Conservation (phyloP, 2,797 vertebrate genomes). For the Remorina albescens region DNA sequence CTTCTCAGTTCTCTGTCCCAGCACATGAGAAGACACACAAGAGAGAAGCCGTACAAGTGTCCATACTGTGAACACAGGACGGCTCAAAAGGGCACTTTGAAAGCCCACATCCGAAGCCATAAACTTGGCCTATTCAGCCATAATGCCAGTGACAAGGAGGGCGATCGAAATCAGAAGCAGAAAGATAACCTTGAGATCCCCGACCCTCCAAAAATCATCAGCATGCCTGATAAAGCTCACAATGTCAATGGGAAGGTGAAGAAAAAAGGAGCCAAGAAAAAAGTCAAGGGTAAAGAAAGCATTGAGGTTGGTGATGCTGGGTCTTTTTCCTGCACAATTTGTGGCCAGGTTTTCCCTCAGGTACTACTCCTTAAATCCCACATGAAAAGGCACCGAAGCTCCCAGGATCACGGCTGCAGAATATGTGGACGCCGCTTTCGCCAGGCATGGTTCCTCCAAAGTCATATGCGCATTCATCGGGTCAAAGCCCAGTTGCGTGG, state of each 20-base stretch:
- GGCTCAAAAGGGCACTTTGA: constrained; percentile 96
- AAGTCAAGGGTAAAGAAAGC: constrained; percentile 63
- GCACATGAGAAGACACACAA: constrained; percentile 98
- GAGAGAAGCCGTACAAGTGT: constrained; percentile 98
- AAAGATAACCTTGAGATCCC: constrained; percentile 81
- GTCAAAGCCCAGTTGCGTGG: constrained; percentile 87
- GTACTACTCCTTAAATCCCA: constrained; percentile 95
- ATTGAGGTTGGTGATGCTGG: constrained; percentile 67
- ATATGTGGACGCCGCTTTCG: constrained; percentile 97
- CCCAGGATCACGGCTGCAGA: constrained; percentile 95
- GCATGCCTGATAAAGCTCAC: constrained; percentile 86
- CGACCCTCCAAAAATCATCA: constrained; percentile 85
- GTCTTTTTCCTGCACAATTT: constrained; percentile 91
- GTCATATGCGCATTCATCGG: constrained; percentile 97
- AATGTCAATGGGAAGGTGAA: constrained; percentile 89
- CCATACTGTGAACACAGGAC: constrained; percentile 96
- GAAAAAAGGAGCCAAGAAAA: constrained; percentile 89
- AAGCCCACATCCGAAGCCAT: constrained; percentile 96
- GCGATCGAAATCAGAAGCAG: constrained; percentile 81
- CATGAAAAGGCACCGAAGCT: constrained; percentile 94
- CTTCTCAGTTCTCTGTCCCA: constrained; percentile 97
- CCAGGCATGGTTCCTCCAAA: constrained; percentile 98
- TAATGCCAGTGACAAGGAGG: constrained; percentile 82
- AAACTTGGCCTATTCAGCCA: constrained; percentile 91
- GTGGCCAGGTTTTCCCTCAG: constrained; percentile 94